phyloP scores from a whole-genome alignment of 2,113 vertebrate species.

The Archilochus colubris region DNA sequence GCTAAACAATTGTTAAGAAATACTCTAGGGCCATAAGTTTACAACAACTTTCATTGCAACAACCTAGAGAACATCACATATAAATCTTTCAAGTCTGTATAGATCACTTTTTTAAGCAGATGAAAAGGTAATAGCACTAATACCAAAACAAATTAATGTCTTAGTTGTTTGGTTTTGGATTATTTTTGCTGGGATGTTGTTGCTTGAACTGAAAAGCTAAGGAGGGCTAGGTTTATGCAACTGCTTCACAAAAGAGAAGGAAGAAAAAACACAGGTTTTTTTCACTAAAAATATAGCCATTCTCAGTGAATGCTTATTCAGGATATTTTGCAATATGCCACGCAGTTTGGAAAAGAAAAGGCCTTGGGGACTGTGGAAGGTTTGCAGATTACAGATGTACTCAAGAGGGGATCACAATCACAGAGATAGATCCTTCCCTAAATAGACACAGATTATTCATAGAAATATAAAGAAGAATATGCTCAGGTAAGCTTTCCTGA shows the following conservation, averaged over 20 bases:
- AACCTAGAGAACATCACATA: background rate
- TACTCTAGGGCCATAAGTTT: background rate
- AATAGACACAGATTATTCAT: background rate
- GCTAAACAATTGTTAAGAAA: constrained; percentile 8
- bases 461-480: background rate
- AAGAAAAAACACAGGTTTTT: background rate
- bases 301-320: background rate
- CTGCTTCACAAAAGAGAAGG: background rate
- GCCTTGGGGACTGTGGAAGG: rapidly evolving
- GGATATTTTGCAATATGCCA: background rate
- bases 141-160: background rate
- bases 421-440: background rate
- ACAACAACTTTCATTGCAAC: background rate
- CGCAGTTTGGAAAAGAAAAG: background rate
- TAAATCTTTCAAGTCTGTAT: background rate
- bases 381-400: background rate
- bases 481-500: background rate
- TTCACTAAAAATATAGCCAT: background rate
- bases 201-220: background rate
- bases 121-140: background rate
- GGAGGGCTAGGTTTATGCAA: background rate
- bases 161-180: background rate
- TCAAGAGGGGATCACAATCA: background rate
- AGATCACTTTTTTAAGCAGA: background rate
- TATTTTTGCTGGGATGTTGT: background rate